Conservation (phyloP, 2,113 vertebrate genomes). For the Neolamprologus hecqui region DNA sequence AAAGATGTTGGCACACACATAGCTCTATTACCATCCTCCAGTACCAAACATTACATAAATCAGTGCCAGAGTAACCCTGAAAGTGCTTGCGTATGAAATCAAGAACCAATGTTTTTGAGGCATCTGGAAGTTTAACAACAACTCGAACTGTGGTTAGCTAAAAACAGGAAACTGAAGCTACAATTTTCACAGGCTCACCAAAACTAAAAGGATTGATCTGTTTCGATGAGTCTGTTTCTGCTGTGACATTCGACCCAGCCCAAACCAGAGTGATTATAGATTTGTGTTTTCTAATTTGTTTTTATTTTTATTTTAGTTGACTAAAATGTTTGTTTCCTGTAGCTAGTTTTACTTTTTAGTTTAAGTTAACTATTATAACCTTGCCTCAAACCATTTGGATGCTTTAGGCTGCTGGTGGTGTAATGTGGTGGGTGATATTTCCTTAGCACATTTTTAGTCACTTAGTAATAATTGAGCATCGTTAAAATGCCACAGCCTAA, state of each 20-base stretch:
- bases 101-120: not conserved
- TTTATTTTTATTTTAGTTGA: not conserved
- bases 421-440: not conserved
- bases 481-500: not conserved
- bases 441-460: not conserved
- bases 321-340: fast-evolving
- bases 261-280: not conserved
- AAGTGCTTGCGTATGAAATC: not conserved
- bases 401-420: fast-evolving
- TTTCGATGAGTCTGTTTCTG: not conserved
- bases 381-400: not conserved
- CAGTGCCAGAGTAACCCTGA: not conserved
- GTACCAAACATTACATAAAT: not conserved
- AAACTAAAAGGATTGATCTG: not conserved
- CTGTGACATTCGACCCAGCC: not conserved
- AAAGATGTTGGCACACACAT: not conserved
- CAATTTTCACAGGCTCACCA: fast-evolving
- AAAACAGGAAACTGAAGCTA: not conserved
- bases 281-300: fast-evolving
- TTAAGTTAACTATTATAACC: not conserved
- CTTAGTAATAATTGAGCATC: not conserved
- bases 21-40: not conserved
- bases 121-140: fast-evolving
- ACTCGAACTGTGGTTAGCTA: not conserved
- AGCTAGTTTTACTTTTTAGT: not conserved